phyloP scores from a whole-genome alignment of 2,888 invertebrate species.

The Hypolimnas misippus region DNA sequence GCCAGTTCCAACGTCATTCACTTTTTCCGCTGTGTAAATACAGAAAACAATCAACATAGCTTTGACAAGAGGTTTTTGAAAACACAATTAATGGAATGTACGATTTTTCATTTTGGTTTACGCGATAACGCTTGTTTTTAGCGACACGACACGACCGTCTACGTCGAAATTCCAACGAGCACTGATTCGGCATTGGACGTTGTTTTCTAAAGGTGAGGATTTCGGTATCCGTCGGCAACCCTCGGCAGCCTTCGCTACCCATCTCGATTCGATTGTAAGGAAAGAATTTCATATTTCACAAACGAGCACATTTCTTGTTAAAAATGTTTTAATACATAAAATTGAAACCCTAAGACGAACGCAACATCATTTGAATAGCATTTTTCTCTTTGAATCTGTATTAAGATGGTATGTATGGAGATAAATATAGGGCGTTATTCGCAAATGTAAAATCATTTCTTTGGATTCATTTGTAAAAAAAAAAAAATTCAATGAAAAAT shows the following conservation, averaged over 20 bases:
- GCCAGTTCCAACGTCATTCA: constrained; percentile 5
- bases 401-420: constrained; percentile 23
- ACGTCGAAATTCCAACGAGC: constrained; percentile 62
- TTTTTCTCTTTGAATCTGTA: constrained; percentile 24
- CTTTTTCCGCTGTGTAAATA: constrained; percentile 8
- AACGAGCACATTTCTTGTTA: constrained; percentile 56
- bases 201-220: constrained; percentile 80
- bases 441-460: constrained; percentile 17
- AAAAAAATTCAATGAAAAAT: neutral
- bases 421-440: constrained; percentile 23
- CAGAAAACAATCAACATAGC: neutral
- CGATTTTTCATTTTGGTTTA: constrained; percentile 45
- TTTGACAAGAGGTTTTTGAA: neutral
- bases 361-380: constrained; percentile 13
- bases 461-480: neutral
- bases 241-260: constrained; percentile 70
- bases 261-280: constrained; percentile 76
- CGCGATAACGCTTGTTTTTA: constrained; percentile 46
- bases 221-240: constrained; percentile 66
- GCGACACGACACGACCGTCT: constrained; percentile 54
- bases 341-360: constrained; percentile 41
- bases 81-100: constrained; percentile 12
- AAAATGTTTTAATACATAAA: constrained; percentile 51
- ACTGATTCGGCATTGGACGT: constrained; percentile 80
- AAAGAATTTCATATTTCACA: constrained; percentile 72